A percentile compares a stretch with the other conserved stretches of the same genome.
Evolutionary conservation across 2,797 vertebrate species (phyloP).

Genomic region (Melanotaenia maccullochi): DNA sequence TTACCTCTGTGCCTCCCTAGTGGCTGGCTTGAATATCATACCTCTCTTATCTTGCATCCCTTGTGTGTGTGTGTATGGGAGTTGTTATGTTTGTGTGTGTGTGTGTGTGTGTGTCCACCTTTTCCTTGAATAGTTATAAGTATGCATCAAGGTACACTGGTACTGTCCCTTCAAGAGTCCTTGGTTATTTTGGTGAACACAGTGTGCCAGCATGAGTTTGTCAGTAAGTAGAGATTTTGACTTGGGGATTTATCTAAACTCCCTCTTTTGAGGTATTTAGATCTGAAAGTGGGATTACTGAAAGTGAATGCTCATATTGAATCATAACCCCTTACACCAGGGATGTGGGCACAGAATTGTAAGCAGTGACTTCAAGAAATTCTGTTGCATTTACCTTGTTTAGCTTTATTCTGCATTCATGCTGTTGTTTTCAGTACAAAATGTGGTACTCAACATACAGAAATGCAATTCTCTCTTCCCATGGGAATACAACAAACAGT

Average conservation of each 20-base stretch:
- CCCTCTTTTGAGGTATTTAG: slow-evolving; percentile 61
- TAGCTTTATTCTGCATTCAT: slow-evolving; percentile 47
- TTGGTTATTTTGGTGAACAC: slow-evolving; percentile 30
- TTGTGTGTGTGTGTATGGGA: slow-evolving; percentile 14
- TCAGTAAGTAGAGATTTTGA: slow-evolving; percentile 60
- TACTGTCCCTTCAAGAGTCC: slow-evolving; percentile 41
- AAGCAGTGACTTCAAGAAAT: slow-evolving; percentile 54
- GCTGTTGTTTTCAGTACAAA: slow-evolving; percentile 17
- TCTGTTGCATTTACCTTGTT: slow-evolving; percentile 50
- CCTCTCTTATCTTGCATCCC: slow-evolving; percentile 63
- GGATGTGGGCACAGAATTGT: slow-evolving; percentile 34
- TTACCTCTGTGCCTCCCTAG: slow-evolving; percentile 68
- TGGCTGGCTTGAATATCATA: slow-evolving; percentile 59
- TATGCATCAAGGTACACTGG: slow-evolving; percentile 46
- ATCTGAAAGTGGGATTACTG: slow-evolving; percentile 67
- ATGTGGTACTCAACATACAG: slow-evolving; percentile 4
- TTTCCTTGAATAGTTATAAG: slow-evolving; percentile 42
- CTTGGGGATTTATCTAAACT: slow-evolving; percentile 63
- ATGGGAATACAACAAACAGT: slow-evolving; percentile 9
- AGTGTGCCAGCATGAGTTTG: slow-evolving; percentile 39
- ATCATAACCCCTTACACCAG: slow-evolving; percentile 53
- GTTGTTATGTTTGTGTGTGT: slow-evolving; percentile 1
- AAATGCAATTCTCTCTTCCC: slow-evolving; percentile 15
- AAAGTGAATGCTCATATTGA: slow-evolving; percentile 55
- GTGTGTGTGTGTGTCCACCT: slow-evolving; percentile 26